Base-by-base conservation (phyloP, 2,888 invertebrate species). In the Pammene aurita region DNA sequence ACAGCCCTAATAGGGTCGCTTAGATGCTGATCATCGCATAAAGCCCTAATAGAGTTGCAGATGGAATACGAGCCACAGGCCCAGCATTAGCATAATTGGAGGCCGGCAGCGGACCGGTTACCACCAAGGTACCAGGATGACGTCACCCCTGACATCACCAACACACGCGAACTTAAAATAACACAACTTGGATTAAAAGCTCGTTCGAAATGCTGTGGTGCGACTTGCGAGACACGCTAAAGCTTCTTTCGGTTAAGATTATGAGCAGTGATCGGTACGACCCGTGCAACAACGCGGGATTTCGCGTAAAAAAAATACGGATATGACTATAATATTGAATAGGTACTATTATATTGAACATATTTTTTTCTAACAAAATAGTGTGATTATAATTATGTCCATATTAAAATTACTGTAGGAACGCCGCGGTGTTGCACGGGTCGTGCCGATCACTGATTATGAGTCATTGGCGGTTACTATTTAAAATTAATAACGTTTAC, bases 71-170 rank as follows among this genome's bases (percentile, higher is more conserved):
- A 70, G 76, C 74, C 67, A 67, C 83, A 80, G 82, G 46, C 54
- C 60, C 81, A 78, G 77, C 78, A 90, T 90, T 90, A 84, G 80
- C 89, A 89, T 89, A 90, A 89, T 87, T 90, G 87, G 90, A 90
- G 91, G 90, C 85, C 88, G 82, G 72, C 76, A 72, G 71, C 73
- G 77, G 84, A 90, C 90, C 86, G 86, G 90, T 89, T 76, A 80
- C 74, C 77, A 79, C 75, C 80, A 79, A 78, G 79, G 80, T 80
- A 82, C 79, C 77, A 78, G 76, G 68, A 78, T 90, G 85, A 89
- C 88, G 89, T 88, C 90, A 90, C 77, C 79, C 75, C 68, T 91
- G 89, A 90, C 86, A 86, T 90, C 90, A 91, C 77, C 79, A 73
- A 71, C 72, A 67, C 64, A 68, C n/a, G 60, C 54, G 35, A 68